These are phyloP conservation scores for Leptinotarsa defecta DNA, from an alignment of 1,140 invertebrate genomes.

Conservation along the genomic window DNA sequence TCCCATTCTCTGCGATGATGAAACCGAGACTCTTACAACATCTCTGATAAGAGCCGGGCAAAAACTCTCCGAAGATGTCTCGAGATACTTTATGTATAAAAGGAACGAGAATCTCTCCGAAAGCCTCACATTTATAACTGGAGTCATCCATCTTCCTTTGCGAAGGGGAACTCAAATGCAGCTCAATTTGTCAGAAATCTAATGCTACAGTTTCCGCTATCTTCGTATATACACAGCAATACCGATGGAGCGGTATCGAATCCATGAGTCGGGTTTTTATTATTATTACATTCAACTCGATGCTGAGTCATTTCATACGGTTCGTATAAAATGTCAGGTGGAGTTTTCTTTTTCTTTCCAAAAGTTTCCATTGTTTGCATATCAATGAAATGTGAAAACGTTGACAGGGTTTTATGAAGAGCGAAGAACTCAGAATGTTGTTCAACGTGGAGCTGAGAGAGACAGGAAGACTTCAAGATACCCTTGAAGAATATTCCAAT, in stretches of 20 bases:
- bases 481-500: too few species aligned
- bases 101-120: conserved; percentile 54
- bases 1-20: conserved; percentile 50
- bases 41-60: conserved; percentile 53
- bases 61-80: conserved; percentile 48
- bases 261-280: conserved; percentile 38
- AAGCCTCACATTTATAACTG: conserved; percentile 61
- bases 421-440: too few species aligned
- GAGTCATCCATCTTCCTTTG: conserved; percentile 59
- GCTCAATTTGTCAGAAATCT: conserved; percentile 60
- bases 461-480: too few species aligned
- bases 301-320: conserved; percentile 12
- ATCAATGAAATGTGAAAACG: too few species aligned
- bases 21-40: conserved; percentile 54
- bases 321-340: too few species aligned
- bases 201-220: conserved; percentile 52
- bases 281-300: conserved; percentile 37
- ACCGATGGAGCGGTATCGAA: conserved; percentile 22
- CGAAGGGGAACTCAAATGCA: conserved; percentile 55
- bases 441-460: too few species aligned
- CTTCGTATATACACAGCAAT: conserved; percentile 22
- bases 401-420: too few species aligned
- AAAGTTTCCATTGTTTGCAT: too few species aligned
- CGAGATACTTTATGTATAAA: conserved; percentile 52
- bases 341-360: too few species aligned